Percentiles rank a stretch among this genome's conserved stretches.
Conservation (phyloP, 2,113 vertebrate species). For the Rana temporaria region DNA sequence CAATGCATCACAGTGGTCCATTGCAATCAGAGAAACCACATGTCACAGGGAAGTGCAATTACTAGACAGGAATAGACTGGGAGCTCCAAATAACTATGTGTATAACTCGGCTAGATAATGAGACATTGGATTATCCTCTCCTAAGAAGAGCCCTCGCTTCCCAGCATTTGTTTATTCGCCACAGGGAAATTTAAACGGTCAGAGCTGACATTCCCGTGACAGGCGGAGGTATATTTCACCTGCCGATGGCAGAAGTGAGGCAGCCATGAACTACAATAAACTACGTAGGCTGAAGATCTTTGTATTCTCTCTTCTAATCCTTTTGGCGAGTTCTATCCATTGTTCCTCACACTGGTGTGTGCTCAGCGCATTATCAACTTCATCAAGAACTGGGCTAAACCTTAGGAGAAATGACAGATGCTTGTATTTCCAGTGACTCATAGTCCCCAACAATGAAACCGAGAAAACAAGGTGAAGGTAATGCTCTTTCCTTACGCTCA, state of each 20-base stretch:
- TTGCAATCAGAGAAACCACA: neutral
- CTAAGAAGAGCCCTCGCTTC: neutral
- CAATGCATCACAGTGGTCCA: neutral
- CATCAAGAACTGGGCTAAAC: conserved; percentile 1
- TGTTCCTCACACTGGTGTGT: neutral
- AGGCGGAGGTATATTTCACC: neutral
- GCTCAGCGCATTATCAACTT: neutral
- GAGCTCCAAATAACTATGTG: neutral
- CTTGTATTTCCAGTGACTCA: conserved; percentile 3
- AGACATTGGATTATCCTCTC: conserved; percentile 1
- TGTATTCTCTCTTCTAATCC: neutral
- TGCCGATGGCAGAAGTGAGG: neutral
- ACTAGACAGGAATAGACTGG: conserved; percentile 9
- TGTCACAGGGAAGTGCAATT: neutral
- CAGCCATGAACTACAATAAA: neutral
- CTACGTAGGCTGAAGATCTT: neutral
- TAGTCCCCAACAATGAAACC: neutral
- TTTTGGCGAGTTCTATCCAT: neutral
- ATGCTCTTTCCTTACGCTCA: neutral
- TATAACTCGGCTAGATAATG: conserved; percentile 5
- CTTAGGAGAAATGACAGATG: neutral
- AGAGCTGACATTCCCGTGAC: neutral
- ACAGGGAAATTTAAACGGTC: conserved; percentile 21
- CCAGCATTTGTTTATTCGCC: conserved; percentile 18
- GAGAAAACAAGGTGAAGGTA: neutral